phyloP scores from a whole-genome alignment of 2,888 invertebrate genomes.

The Sesia apiformis region DNA sequence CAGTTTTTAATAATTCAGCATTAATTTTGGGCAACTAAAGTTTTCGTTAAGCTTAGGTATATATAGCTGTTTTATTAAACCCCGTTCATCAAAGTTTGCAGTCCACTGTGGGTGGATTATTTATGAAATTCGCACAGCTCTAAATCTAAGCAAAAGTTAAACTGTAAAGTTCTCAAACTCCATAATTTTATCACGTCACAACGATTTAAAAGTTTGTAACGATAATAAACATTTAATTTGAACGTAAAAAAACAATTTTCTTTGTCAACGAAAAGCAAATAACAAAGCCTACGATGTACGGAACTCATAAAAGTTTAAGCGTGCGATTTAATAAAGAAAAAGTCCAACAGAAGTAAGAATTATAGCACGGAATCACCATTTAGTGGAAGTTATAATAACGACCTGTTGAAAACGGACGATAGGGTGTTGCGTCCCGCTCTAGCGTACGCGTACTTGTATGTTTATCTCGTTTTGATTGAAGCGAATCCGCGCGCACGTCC shows the following conservation, averaged over 20 bases:
- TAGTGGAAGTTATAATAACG: slow-evolving; percentile 64
- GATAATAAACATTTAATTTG: slow-evolving; percentile 3
- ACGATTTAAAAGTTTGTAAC: slow-evolving; percentile 1
- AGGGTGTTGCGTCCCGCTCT: slow-evolving; percentile 46
- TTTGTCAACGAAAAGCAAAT: background rate
- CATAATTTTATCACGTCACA: background rate
- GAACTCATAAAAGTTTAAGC: slow-evolving; percentile 41
- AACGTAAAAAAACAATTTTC: background rate
- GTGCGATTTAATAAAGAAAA: slow-evolving; percentile 27
- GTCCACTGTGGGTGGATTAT: no score
- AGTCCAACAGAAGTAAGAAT: slow-evolving; percentile 39
- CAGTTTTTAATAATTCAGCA: no score
- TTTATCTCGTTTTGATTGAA: slow-evolving; percentile 37
- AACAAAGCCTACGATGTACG: slow-evolving; percentile 8
- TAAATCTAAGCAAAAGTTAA: background rate
- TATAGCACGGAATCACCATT: slow-evolving; percentile 63
- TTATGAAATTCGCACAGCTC: no score
- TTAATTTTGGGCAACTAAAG: no score
- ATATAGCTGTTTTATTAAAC: no score
- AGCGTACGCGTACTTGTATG: slow-evolving; percentile 27
- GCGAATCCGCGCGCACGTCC: slow-evolving; percentile 43
- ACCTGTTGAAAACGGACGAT: slow-evolving; percentile 65
- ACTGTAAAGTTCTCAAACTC: background rate
- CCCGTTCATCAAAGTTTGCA: no score
- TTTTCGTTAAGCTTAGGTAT: no score